These are phyloP conservation scores for Lepidostoma basale DNA, from an alignment of 1,140 invertebrate species.

Conservation along the genomic window DNA sequence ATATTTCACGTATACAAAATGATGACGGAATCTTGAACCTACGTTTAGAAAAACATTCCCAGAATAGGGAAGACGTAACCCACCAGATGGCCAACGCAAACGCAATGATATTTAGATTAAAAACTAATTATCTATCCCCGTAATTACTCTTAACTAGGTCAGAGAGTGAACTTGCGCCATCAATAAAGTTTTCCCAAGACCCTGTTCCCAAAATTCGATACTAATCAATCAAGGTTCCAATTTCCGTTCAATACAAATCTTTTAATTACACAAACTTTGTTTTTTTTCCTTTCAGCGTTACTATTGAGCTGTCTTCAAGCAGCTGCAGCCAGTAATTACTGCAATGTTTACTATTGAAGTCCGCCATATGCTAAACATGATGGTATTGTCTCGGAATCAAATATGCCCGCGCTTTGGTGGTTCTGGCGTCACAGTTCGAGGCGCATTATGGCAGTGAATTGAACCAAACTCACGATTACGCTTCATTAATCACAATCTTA, in stretches of 20 bases:
- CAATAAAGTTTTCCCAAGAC: not conserved
- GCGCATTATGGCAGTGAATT: not conserved
- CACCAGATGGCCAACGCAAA: too few species aligned
- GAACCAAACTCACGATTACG: not conserved
- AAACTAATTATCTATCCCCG: too few species aligned
- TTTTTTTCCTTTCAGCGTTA: conserved; percentile 1
- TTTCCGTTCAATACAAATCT: not conserved
- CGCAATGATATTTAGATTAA: too few species aligned
- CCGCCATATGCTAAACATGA: not conserved
- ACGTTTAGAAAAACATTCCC: too few species aligned
- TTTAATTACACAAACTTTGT: not conserved
- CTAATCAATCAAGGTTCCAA: not conserved
- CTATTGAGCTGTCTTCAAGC: too few species aligned
- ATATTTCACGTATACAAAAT: too few species aligned
- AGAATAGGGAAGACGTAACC: too few species aligned
- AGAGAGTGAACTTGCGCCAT: not conserved
- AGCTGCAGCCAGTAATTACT: not conserved
- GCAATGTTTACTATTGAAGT: not conserved
- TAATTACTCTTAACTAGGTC: too few species aligned
- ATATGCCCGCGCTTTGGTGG: too few species aligned
- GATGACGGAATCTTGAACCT: too few species aligned
- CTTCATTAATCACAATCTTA: conserved; percentile 27
- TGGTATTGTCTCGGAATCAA: conserved; percentile 1
- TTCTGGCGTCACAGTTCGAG: not conserved
- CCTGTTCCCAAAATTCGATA: not conserved